Conservation (phyloP, 2,113 vertebrate species). For the Sialia sialis region DNA sequence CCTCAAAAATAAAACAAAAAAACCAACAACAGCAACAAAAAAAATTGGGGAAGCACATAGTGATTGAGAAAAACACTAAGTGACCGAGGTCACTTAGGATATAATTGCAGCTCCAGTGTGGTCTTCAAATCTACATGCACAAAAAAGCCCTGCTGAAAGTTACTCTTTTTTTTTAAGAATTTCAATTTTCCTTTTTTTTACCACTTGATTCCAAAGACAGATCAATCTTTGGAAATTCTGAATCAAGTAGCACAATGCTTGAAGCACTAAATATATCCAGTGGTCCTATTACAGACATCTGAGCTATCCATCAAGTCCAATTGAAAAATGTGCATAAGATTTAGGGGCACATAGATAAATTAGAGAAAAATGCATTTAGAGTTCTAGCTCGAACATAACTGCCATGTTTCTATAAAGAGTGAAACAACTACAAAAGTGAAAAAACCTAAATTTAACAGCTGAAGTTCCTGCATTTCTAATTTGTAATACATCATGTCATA, state of each 20-base stretch:
- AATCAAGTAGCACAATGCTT: neutral
- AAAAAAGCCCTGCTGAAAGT: neutral
- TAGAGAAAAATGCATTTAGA: neutral
- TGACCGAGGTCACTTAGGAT: neutral
- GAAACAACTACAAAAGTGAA: neutral
- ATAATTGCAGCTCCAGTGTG: neutral
- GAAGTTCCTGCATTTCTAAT: slow-evolving; percentile 7
- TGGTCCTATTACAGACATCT: neutral
- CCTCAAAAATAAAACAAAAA: neutral
- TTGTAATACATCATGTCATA: slow-evolving; percentile 10
- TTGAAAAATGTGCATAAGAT: neutral
- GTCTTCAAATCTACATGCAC: neutral
- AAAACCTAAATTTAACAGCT: neutral
- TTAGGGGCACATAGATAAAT: neutral
- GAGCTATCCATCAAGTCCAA: neutral
- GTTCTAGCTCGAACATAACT: neutral
- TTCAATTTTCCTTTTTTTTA: neutral
- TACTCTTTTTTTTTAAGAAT: neutral
- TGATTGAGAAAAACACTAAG: neutral
- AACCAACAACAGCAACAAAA: neutral
- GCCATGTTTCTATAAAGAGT: neutral
- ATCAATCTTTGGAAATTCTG: neutral
- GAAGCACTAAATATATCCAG: neutral
- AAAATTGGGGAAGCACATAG: neutral
- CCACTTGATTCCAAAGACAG: neutral